phyloP scores from a whole-genome alignment of 2,113 vertebrate genomes.

The Daphoenositta chrysoptera region DNA sequence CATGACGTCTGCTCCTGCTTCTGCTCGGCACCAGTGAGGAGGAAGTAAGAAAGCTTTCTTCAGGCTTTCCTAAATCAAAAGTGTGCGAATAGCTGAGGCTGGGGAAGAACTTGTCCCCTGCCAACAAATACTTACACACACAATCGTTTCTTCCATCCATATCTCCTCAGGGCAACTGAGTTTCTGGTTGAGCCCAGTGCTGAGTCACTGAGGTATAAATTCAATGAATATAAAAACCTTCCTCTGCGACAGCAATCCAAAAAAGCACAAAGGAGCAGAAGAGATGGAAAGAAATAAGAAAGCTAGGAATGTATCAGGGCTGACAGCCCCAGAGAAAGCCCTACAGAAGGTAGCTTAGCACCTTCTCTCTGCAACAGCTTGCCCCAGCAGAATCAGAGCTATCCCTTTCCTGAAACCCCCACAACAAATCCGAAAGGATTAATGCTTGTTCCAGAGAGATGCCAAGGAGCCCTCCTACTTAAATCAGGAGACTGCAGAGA shows the following conservation, averaged over 20 bases:
- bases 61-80: constrained; percentile 10
- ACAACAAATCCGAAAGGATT: neutral
- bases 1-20: neutral
- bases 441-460: neutral
- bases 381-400: neutral
- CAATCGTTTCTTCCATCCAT: neutral
- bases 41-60: constrained; percentile 17
- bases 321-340: neutral
- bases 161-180: neutral
- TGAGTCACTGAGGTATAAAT: constrained; percentile 51
- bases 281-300: neutral
- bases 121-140: neutral
- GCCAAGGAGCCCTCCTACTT: neutral
- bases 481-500: neutral
- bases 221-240: constrained; percentile 6
- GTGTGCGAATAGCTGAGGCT: neutral
- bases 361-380: neutral
- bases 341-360: neutral
- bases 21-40: neutral
- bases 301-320: neutral
- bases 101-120: neutral
- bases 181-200: constrained; percentile 11
- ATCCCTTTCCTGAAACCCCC: neutral
- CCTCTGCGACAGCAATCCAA: neutral
- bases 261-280: neutral